Percentiles rank a stretch among this genome's conserved stretches.
Evolutionary conservation across 2,113 vertebrate genomes (phyloP).

Genomic region (Phyllostomus hastatus): DNA sequence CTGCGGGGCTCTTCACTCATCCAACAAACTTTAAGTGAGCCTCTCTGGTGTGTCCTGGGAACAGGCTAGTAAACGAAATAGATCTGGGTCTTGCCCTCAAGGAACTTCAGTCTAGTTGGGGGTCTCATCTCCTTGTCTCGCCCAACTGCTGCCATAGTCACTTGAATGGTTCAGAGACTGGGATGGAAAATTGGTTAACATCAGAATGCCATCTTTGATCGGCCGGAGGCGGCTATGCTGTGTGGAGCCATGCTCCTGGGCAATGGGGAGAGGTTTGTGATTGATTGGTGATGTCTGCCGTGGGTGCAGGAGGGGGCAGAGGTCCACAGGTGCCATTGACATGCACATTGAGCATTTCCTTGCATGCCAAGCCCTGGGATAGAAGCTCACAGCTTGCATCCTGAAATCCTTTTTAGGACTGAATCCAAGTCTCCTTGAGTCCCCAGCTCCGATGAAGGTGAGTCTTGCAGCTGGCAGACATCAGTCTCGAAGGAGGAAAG

Average conservation of each 20-base stretch:
- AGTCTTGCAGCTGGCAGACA: neutral
- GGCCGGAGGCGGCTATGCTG: neutral
- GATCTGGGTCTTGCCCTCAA: neutral
- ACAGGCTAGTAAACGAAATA: neutral
- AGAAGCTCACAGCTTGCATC: neutral
- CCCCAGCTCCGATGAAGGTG: neutral
- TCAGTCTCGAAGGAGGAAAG: slow-evolving; percentile 2
- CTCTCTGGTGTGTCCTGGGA: neutral
- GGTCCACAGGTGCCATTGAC: neutral
- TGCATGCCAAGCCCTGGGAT: neutral
- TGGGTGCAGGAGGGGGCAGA: neutral
- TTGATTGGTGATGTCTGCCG: slow-evolving; percentile 2
- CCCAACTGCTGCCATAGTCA: neutral
- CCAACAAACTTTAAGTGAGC: neutral
- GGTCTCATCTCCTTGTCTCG: neutral
- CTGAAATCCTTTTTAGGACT: neutral
- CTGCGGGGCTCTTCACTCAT: neutral
- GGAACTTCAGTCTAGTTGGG: neutral
- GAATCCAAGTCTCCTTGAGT: neutral
- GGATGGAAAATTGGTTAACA: neutral
- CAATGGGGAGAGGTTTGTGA: neutral
- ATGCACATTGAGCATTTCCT: neutral
- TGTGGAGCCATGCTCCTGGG: neutral
- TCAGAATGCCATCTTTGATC: neutral
- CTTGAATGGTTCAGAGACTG: neutral